These are phyloP conservation scores for Embiotoca jacksoni DNA, from an alignment of 2,113 vertebrate species.

Conservation along the genomic window DNA sequence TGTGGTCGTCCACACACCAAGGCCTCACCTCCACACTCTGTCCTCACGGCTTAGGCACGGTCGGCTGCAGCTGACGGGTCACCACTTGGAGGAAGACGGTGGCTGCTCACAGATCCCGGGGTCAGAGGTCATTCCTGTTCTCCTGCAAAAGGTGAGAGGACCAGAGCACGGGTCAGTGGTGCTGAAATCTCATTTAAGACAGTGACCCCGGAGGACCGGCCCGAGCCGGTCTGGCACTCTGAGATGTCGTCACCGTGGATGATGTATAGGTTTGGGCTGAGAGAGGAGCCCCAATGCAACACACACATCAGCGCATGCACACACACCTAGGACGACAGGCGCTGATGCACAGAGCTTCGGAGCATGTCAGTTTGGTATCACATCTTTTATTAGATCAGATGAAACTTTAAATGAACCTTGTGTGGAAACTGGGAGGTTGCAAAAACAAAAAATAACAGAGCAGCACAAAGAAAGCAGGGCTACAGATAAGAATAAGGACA, in stretches of 20 bases:
- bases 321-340: constrained; percentile 39
- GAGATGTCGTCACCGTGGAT: constrained; percentile 57
- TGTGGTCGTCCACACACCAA: constrained; percentile 9
- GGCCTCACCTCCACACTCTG: constrained; percentile 39
- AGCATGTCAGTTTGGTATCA: constrained; percentile 18
- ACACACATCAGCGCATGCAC: background rate
- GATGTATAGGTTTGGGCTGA: constrained; percentile 65
- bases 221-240: constrained; percentile 54
- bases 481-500: background rate
- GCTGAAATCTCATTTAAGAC: constrained; percentile 85
- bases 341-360: constrained; percentile 24
- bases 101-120: constrained; percentile 53
- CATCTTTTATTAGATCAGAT: constrained; percentile 49
- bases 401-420: constrained; percentile 14
- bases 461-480: background rate
- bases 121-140: constrained; percentile 73
- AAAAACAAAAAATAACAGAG: constrained; percentile 29
- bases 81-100: constrained; percentile 53
- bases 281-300: constrained; percentile 10
- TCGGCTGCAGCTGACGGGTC: constrained; percentile 45
- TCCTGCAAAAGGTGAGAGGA: constrained; percentile 71
- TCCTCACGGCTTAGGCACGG: constrained; percentile 42
- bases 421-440: no score
- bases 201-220: constrained; percentile 65
- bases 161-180: constrained; percentile 73